Evolutionary conservation across 2,888 invertebrate species (phyloP).

Genomic region (Antheraea yamamai): DNA sequence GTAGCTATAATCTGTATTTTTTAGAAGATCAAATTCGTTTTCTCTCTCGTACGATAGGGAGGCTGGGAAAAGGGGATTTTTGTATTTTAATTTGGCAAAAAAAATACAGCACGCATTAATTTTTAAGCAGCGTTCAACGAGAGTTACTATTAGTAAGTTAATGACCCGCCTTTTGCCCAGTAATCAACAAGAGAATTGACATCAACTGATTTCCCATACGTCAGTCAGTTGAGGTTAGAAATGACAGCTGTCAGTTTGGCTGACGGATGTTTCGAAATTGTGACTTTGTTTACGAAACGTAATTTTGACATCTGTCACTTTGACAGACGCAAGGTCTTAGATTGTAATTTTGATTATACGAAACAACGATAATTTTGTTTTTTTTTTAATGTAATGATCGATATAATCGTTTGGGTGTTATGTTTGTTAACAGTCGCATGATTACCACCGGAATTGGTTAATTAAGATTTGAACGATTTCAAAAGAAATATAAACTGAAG

Average conservation of each 20-base stretch:
- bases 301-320: too few relatives aligned
- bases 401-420: background rate
- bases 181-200: background rate
- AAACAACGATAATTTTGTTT: constrained; percentile 3
- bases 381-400: background rate
- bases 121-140: background rate
- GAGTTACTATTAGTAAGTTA: background rate
- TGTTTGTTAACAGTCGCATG: background rate
- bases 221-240: background rate
- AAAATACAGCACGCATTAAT: background rate
- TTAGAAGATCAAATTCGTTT: background rate
- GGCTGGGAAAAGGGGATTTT: too few relatives aligned
- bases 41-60: background rate
- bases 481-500: background rate
- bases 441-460: constrained; percentile 2
- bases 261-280: background rate
- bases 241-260: background rate
- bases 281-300: background rate
- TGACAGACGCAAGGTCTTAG: too few relatives aligned
- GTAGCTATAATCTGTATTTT: background rate
- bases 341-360: background rate
- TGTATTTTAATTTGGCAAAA: background rate
- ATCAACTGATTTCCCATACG: background rate
- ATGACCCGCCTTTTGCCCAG: background rate
- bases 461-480: background rate